Conservation (phyloP, 2,797 vertebrate species). For the Xenops minutus region DNA sequence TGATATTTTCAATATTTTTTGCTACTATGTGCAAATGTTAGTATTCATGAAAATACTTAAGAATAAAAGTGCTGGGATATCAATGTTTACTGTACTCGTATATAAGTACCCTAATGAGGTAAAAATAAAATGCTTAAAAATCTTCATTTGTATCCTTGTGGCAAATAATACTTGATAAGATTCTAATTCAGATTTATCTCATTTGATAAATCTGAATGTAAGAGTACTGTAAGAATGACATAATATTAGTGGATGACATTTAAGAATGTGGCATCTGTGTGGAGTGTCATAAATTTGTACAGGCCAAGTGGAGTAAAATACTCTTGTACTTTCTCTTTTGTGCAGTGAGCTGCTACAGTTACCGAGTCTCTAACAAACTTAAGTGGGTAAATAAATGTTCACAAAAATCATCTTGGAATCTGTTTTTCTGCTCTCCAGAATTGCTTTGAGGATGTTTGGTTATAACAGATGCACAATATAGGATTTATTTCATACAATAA, state of each 20-base stretch:
- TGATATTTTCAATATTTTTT: not conserved
- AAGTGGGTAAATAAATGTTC: constrained; percentile 43
- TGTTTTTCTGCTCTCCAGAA: constrained; percentile 27
- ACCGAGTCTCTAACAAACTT: constrained; percentile 34
- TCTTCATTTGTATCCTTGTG: constrained; percentile 1
- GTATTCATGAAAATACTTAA: not conserved
- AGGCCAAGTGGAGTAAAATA: constrained; percentile 33
- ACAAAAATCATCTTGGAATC: not conserved
- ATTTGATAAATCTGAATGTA: constrained; percentile 34
- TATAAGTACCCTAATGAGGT: not conserved
- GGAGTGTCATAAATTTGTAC: not conserved
- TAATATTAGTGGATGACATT: constrained; percentile 9
- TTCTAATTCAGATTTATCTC: constrained; percentile 34
- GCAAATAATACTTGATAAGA: constrained; percentile 1
- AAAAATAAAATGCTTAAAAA: constrained; percentile 13
- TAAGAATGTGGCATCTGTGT: not conserved
- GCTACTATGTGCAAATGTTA: not conserved
- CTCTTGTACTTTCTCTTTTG: constrained; percentile 13
- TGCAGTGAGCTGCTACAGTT: constrained; percentile 31
- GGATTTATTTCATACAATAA: constrained; percentile 49
- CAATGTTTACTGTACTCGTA: not conserved
- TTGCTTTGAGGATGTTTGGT: constrained; percentile 31
- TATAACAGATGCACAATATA: constrained; percentile 22
- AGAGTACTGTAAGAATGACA: constrained; percentile 42
- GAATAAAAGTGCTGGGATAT: not conserved